Evolutionary conservation across 2,888 invertebrate species (phyloP), one percentile per base, ranked within the genome.

Genomic region (Drosophila conformis): DNA sequence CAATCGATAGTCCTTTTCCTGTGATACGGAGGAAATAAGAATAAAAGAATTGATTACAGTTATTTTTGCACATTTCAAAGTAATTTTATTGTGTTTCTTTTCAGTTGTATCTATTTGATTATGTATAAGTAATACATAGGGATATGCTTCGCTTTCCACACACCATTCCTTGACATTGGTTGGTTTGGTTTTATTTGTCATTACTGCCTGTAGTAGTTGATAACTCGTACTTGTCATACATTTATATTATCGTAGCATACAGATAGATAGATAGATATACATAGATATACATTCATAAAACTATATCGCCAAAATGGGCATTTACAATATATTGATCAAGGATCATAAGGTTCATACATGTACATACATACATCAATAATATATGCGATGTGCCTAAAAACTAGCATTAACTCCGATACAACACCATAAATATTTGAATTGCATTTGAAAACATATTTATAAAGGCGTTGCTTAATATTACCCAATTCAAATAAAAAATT

Each of bases 21-120:
- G 4, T 46, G 1, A 21, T 8, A 21, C 13, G 21, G 21, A 7
- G 2, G 1, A 15, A 0, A 25, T 11, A 51, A 7, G 11, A 48
- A 18, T 10, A 35, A 42, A 29, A 2, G 4, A 27, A 31, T 15
- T n/a, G 6, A 15, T 66, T 51, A 11, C 29, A 42, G 27, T 56
- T 70, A 53, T 82, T 70, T 72, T 73, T 73, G 65, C 83, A 83
- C 89, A 81, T 77, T 80, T 86, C 69, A 70, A 69, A 80, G 56
- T 82, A 65, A 66, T 80, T 84, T 84, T 90, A 88, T 89, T 84
- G 76, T 89, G 65, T 73, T 85, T 52, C 51, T 53, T 64, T 57
- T 68, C 58, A 27, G 66, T 52, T 81, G 60, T 48, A 52, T 67
- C 21, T 77, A 70, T 56, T 40, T 73, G 70, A 76, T 61, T 72